Percentiles rank a stretch among this genome's conserved stretches.
Evolutionary conservation across 2,888 invertebrate genomes (phyloP).

Genomic region (Acrobasis consociella): DNA sequence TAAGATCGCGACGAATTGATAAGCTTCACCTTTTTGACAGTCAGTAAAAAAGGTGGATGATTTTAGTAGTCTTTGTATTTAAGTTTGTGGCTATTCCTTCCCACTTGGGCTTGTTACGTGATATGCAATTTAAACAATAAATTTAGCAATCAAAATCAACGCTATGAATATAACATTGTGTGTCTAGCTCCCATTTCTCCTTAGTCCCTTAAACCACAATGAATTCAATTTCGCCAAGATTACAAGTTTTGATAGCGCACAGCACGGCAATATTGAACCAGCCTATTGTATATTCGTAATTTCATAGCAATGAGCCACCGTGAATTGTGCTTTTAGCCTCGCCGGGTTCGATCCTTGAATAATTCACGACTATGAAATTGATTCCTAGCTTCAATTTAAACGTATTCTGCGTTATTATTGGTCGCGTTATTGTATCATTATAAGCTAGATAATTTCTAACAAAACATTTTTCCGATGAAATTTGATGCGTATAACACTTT

Average conservation of each 20-base stretch:
- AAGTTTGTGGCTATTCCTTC: too few relatives aligned
- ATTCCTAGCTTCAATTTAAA: conserved; percentile 10
- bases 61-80: background rate
- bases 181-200: background rate
- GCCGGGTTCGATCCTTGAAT: conserved; percentile 14
- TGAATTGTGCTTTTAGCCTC: conserved; percentile 22
- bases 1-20: too few relatives aligned
- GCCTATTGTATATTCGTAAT: conserved; percentile 24
- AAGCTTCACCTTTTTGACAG: too few relatives aligned
- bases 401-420: conserved; percentile 9
- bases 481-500: too few relatives aligned
- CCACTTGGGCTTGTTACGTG: too few relatives aligned
- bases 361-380: conserved; percentile 22
- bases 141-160: too few relatives aligned
- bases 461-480: too few relatives aligned
- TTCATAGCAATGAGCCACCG: conserved; percentile 22
- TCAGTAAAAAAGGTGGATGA: background rate
- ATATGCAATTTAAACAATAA: too few relatives aligned
- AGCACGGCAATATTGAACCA: conserved; percentile 19
- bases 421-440: conserved; percentile 1
- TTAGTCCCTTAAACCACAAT: background rate
- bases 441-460: too few relatives aligned
- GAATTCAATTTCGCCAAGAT: conserved; percentile 13
- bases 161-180: too few relatives aligned
- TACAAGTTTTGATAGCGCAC: conserved; percentile 14